Conservation (phyloP, 2,113 vertebrate species). For the Chaetorhynchus papuensis region DNA sequence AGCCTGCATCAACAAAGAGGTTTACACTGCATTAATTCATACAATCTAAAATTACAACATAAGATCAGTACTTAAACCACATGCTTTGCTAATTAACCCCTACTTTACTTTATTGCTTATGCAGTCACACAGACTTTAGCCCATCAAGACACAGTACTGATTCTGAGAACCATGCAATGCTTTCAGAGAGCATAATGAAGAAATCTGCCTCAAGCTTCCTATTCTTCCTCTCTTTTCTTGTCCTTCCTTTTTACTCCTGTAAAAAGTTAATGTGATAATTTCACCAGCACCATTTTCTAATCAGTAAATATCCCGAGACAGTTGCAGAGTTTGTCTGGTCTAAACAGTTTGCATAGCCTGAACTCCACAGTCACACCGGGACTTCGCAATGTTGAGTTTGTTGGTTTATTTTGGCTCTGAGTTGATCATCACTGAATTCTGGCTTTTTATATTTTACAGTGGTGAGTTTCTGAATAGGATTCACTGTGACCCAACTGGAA, state of each 20-base stretch:
- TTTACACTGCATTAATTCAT: not conserved
- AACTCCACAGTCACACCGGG: conserved; percentile 12
- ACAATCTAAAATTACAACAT: not conserved
- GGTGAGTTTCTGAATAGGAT: not conserved
- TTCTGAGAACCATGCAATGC: not conserved
- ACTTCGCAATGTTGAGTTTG: not conserved
- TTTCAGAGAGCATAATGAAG: not conserved
- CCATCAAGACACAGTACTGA: not conserved
- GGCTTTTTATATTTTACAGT: conserved; percentile 2
- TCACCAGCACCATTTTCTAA: not conserved
- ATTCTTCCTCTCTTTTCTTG: not conserved
- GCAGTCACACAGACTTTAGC: not conserved
- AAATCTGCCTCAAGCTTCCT: not conserved
- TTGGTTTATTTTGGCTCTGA: conserved; percentile 45
- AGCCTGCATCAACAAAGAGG: not conserved
- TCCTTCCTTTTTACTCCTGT: not conserved
- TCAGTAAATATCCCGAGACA: not conserved
- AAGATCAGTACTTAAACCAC: not conserved
- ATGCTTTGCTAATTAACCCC: not conserved
- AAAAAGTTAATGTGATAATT: conserved; percentile 42
- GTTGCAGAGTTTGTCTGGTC: not conserved
- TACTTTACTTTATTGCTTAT: not conserved
- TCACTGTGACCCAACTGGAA: not conserved
- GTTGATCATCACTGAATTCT: conserved; percentile 4
- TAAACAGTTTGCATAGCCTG: not conserved